These are phyloP conservation scores for Cynopterus sphinx DNA, from an alignment of 2,797 vertebrate genomes.

Conservation along the genomic window DNA sequence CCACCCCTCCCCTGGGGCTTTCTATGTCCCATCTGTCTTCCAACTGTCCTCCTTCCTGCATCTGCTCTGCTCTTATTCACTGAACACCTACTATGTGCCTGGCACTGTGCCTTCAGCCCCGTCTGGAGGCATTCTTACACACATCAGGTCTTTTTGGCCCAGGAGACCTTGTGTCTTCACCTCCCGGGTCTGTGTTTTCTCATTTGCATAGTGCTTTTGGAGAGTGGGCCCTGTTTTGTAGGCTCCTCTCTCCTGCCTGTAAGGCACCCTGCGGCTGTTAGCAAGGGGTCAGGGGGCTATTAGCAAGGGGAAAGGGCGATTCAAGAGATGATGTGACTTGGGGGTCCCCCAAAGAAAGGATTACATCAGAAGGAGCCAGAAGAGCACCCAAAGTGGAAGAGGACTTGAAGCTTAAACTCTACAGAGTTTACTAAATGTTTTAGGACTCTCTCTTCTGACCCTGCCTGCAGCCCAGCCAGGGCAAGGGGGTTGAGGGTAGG, in stretches of 20 bases:
- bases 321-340: not conserved
- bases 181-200: not conserved
- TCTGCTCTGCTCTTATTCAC: not conserved
- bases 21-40: not conserved
- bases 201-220: not conserved
- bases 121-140: not conserved
- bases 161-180: accelerated
- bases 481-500: accelerated
- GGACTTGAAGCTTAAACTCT: too few species aligned
- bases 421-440: not conserved
- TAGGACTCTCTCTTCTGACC: not conserved
- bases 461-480: not conserved
- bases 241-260: not conserved
- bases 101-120: not conserved
- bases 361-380: not conserved
- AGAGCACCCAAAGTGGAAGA: not conserved
- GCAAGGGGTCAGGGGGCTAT: not conserved
- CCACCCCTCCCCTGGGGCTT: not conserved
- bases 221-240: too few species aligned
- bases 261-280: not conserved
- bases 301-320: too few species aligned
- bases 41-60: not conserved
- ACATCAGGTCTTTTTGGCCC: not conserved
- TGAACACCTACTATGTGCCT: not conserved
- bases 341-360: not conserved